These are phyloP conservation scores for Meghimatium bilineatum DNA, from an alignment of 2,888 invertebrate genomes.

Conservation along the genomic window DNA sequence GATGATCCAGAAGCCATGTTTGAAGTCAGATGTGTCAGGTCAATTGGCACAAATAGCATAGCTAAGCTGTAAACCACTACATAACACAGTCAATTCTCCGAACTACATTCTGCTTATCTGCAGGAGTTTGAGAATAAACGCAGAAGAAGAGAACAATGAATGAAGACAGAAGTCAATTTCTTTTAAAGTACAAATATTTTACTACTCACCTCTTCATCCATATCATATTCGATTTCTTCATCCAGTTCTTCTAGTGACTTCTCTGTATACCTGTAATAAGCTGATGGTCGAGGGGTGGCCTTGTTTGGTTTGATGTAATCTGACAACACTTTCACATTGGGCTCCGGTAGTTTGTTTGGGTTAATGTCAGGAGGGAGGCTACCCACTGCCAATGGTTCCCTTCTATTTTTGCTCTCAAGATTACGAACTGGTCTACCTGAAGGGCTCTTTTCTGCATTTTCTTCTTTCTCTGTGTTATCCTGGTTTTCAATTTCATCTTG, in stretches of 20 bases:
- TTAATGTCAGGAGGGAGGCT: slow-evolving; percentile 52
- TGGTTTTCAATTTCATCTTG: slow-evolving; percentile 76
- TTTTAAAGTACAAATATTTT: too few species aligned
- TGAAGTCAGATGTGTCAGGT: too few species aligned
- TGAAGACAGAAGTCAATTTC: too few species aligned
- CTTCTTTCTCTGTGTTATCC: slow-evolving; percentile 74
- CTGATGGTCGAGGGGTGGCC: slow-evolving; percentile 89
- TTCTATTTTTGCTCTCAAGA: slow-evolving; percentile 57
- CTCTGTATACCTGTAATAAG: slow-evolving; percentile 92
- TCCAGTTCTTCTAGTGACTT: slow-evolving; percentile 95
- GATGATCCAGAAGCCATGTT: too few species aligned
- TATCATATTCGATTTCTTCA: slow-evolving; percentile 95
- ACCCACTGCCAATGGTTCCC: slow-evolving; percentile 57
- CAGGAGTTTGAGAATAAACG: too few species aligned
- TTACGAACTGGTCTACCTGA: slow-evolving; percentile 51
- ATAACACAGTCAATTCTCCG: too few species aligned
- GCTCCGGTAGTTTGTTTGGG: slow-evolving; percentile 82
- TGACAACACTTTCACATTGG: slow-evolving; percentile 84
- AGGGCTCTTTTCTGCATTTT: slow-evolving; percentile 71
- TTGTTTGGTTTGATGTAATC: slow-evolving; percentile 86
- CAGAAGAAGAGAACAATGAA: too few species aligned
- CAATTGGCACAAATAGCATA: too few species aligned
- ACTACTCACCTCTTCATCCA: slow-evolving; percentile 90
- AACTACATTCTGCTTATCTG: too few species aligned
- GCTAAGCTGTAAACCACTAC: too few species aligned